phyloP scores from a whole-genome alignment of 2,888 invertebrate genomes.

The Sympetrum striolatum region DNA sequence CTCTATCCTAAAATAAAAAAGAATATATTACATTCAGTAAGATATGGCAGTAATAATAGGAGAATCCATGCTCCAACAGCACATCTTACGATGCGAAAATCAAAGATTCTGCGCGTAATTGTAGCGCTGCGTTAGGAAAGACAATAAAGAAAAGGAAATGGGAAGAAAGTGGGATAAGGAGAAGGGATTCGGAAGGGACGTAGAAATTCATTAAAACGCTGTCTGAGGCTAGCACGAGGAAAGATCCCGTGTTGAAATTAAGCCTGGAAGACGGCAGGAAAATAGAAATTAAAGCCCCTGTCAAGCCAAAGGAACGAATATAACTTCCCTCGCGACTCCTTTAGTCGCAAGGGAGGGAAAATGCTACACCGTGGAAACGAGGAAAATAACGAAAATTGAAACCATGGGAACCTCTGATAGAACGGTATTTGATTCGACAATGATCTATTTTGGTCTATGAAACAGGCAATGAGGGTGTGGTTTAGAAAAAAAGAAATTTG shows the following conservation, averaged over 20 bases:
- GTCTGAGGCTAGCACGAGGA: slow-evolving; percentile 32
- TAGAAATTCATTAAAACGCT: slow-evolving; percentile 38
- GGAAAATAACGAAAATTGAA: too few relatives aligned
- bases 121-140: background rate
- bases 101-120: too few relatives aligned
- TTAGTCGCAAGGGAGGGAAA: background rate
- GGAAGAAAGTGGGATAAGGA: background rate
- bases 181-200: background rate
- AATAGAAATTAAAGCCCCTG: slow-evolving; percentile 44
- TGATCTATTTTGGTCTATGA: too few relatives aligned
- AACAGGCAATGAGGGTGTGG: too few relatives aligned
- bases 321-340: slow-evolving; percentile 37
- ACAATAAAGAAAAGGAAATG: background rate
- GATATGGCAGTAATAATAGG: too few relatives aligned
- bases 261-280: slow-evolving; percentile 35
- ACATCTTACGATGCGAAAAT: too few relatives aligned
- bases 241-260: slow-evolving; percentile 43
- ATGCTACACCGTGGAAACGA: background rate
- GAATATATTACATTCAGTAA: too few relatives aligned
- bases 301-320: slow-evolving; percentile 36
- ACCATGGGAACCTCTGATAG: too few relatives aligned
- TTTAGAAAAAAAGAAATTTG: too few relatives aligned
- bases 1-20: too few relatives aligned
- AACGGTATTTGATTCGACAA: too few relatives aligned
- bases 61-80: too few relatives aligned